Evolutionary conservation across 2,113 vertebrate genomes (phyloP), one percentile per base, ranked within the genome.

Genomic region (Thalassoma bifasciatum): DNA sequence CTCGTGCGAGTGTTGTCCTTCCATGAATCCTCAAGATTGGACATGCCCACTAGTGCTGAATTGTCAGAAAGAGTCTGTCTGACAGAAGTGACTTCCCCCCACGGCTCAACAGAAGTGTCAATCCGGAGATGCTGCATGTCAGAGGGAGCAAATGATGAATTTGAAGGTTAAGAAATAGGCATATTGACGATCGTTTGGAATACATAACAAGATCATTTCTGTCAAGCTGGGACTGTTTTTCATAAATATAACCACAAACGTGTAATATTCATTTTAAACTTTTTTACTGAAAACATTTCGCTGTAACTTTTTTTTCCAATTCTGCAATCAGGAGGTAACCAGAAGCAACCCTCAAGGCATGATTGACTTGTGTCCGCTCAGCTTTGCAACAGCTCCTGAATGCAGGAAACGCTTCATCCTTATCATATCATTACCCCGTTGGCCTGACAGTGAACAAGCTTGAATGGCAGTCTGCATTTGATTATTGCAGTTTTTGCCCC

Each of bases 21-120:
- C 75, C 60, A 51, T 14, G 26, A 60, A 66, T 87, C 81, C 72
- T 16, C 4, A 66, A 83, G 82, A 89, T 58, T 72, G 79, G 77
- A 76, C 77, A 72, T 88, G 77, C 84, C 89, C 86, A 86, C 75
- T 40, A 77, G 90, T 82, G 79, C 72, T 73, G 69, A 81, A 74
- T 72, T 91, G 89, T 92, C 91, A 91, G 65, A 90, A 83, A 84
- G 77, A 88, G 81, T 92, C 82, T 85, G 81, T 81, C 53, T 91
- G 84, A 91, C 82, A 79, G 65, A 69, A 66, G 64, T 9, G 54
- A 62, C 67, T 6, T 8, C 76, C 74, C 86, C 84, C 77, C 76
- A 50, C 23, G 66, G 87, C 88, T 86, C 76, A 76, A 69, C 87
- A 90, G 51, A 85, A 72, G 84, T 84, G 88, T 85, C 87, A 89